Base-by-base conservation (phyloP, 2,797 vertebrate species). In the Acrossocheilus fasciatus region DNA sequence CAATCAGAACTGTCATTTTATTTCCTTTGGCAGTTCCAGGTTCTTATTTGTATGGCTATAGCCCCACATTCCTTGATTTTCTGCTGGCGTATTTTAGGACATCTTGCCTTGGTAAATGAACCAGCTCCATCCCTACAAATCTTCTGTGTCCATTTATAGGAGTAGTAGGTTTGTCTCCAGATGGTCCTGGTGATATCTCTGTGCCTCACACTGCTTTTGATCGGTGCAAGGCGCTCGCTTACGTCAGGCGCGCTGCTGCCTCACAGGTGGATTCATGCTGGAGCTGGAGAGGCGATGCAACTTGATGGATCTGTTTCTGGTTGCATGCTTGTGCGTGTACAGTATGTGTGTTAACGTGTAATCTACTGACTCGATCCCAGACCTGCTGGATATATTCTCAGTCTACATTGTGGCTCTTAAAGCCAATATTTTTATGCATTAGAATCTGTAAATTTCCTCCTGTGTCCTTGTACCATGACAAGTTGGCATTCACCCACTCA, bases 141-240 rank as follows among this genome's bases (percentile, higher is more conserved):
- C 50, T 84, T 80, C 81, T 84, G 85, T 88, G 85, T 50, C 85
- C 81, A 88, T 88, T 87, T 87, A 83, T 87, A 85, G 88, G 88
- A 87, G 74, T 68, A 86, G 74, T 81, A 59, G 52, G 57, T 83
- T 11, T 70, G 77, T 84, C 83, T 89, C 86, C 88, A 89, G 88
- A 89, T 89, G 86, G 88, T 87, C 86, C 75, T 85, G 84, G 83
- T 81, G 88, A 85, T 87, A 69, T 81, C 88, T 87, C 80, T 79
- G 78, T 57, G 79, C 69, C 86, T 85, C 88, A 89, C 80, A 86
- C 88, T 89, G 88, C 73, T 89, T 89, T 85, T 79, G 88, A 85
- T 85, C 83, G 82, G 78, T 45, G 74, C 74, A 41, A 83, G 83
- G 80, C 83, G 2, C 88, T 82, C 2, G 23, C 83, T 87, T 89